These are phyloP conservation scores for Eupithecia tripunctaria DNA, from an alignment of 2,888 invertebrate species.

Conservation along the genomic window DNA sequence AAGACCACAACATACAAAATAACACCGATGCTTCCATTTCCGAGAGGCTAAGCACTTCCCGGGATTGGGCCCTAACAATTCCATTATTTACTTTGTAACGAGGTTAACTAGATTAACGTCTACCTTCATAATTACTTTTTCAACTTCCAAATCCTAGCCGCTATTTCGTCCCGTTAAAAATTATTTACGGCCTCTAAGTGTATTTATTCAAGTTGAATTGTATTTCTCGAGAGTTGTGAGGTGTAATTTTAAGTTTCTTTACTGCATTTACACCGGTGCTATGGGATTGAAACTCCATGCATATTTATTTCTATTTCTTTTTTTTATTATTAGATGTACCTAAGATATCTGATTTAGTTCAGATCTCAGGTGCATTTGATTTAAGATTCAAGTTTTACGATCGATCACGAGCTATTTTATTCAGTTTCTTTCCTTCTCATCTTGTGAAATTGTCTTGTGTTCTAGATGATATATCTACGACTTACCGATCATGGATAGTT, in stretches of 20 bases:
- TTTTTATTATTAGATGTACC: not conserved
- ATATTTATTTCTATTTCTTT: not conserved
- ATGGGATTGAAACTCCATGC: constrained; percentile 5
- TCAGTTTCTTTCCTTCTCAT: not conserved
- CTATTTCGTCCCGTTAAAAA: constrained; percentile 58
- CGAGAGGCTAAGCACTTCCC: constrained; percentile 5
- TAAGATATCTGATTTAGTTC: not conserved
- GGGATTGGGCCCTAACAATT: constrained; percentile 27
- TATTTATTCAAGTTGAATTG: constrained; percentile 66
- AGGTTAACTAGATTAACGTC: constrained; percentile 55
- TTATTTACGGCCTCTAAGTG: constrained; percentile 56
- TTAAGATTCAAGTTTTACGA: not conserved
- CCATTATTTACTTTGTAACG: constrained; percentile 45
- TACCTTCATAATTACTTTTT: constrained; percentile 61
- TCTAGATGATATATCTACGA: not conserved
- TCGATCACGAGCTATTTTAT: not conserved
- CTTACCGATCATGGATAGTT: not conserved
- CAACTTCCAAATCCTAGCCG: constrained; percentile 54
- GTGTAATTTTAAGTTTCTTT: constrained; percentile 65
- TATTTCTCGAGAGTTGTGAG: constrained; percentile 57
- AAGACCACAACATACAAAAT: constrained; percentile 5
- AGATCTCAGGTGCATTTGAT: no score
- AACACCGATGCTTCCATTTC: constrained; percentile 1
- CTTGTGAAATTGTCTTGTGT: not conserved
- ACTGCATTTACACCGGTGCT: constrained; percentile 31